These are phyloP conservation scores for Lasioglossum villosulum DNA, from an alignment of 2,888 invertebrate species.

Conservation along the genomic window DNA sequence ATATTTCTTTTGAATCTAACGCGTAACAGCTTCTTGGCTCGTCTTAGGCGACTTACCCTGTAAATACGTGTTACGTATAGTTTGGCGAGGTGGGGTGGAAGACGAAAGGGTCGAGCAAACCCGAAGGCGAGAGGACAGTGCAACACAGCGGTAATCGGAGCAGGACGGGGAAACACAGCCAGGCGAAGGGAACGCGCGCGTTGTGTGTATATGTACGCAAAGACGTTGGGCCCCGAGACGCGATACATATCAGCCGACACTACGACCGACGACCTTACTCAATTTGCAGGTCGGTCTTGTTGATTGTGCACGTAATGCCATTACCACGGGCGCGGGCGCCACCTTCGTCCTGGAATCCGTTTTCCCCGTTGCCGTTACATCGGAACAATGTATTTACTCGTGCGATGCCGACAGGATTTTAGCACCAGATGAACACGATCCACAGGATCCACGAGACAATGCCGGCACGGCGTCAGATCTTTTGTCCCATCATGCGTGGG, in stretches of 20 bases:
- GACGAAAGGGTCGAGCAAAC: constrained; percentile 29
- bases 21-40: no score
- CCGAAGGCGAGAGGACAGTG: not conserved
- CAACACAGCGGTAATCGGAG: not conserved
- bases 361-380: constrained; percentile 41
- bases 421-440: constrained; percentile 41
- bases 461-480: not conserved
- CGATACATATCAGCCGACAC: constrained; percentile 77
- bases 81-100: constrained; percentile 27
- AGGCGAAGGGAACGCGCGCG: constrained; percentile 21
- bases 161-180: not conserved
- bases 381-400: constrained; percentile 65
- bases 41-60: no score
- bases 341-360: constrained; percentile 60
- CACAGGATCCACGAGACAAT: not conserved
- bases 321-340: constrained; percentile 68
- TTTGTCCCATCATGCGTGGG: not conserved
- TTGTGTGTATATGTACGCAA: constrained; percentile 19
- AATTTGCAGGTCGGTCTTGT: constrained; percentile 80
- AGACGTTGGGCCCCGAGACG: constrained; percentile 67
- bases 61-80: not conserved
- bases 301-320: constrained; percentile 81
- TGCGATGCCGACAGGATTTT: constrained; percentile 47
- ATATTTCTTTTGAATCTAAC: no score
- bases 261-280: constrained; percentile 77